phyloP scores from a whole-genome alignment of 2,888 invertebrate genomes.

The Lordiphosa fenestrarum region DNA sequence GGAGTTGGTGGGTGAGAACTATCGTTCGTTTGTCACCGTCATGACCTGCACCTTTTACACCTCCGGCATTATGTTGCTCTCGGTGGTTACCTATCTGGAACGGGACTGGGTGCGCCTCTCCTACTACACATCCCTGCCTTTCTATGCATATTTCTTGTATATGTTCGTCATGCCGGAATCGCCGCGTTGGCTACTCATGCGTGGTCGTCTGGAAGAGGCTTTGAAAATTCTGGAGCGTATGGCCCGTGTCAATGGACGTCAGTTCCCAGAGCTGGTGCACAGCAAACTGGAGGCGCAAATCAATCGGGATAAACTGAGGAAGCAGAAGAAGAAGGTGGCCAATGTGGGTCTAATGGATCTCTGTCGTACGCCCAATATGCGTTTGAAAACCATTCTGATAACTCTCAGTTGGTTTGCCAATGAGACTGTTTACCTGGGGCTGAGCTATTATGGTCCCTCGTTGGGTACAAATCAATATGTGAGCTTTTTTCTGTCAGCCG shows the following conservation, averaged over 20 bases:
- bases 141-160: conserved; percentile 90
- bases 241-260: conserved; percentile 88
- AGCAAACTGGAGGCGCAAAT: conserved; percentile 88
- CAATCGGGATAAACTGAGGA: conserved; percentile 84
- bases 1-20: conserved; percentile 94
- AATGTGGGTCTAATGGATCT: conserved; percentile 80
- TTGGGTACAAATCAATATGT: conserved; percentile 93
- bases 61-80: conserved; percentile 89
- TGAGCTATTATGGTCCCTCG: conserved; percentile 94
- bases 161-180: conserved; percentile 95
- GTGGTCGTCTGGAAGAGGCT: conserved; percentile 90
- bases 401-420: conserved; percentile 96
- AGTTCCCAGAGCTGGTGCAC: conserved; percentile 87
- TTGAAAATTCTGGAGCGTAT: conserved; percentile 88
- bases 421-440: conserved; percentile 94
- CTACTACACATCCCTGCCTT: conserved; percentile 91
- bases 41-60: conserved; percentile 96
- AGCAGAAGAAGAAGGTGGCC: conserved; percentile 80
- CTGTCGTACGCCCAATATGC: conserved; percentile 91
- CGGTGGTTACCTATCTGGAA: conserved; percentile 91
- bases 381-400: conserved; percentile 91
- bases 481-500: conserved; percentile 92
- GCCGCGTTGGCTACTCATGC: conserved; percentile 93
- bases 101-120: conserved; percentile 92
- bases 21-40: conserved; percentile 94